phyloP scores from a whole-genome alignment of 2,888 invertebrate genomes.

The Liodrosophila aerea region DNA sequence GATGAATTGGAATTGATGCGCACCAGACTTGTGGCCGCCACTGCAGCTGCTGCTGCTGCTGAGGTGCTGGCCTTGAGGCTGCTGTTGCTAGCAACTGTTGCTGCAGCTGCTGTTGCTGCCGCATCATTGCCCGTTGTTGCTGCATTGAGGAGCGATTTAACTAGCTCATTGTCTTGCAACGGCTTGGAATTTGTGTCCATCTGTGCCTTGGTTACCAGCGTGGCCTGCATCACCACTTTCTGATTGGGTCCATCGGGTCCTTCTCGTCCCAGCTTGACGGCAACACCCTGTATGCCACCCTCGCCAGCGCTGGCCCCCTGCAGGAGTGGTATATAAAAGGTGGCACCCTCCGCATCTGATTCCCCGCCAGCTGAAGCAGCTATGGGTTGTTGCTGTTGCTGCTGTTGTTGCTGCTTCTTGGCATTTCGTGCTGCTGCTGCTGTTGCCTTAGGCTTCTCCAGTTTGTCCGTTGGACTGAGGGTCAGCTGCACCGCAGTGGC shows the following conservation, averaged over 20 bases:
- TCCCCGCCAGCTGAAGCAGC: constrained; percentile 64
- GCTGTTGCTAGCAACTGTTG: constrained; percentile 30
- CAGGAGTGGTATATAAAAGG: constrained; percentile 86
- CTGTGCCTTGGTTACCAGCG: constrained; percentile 86
- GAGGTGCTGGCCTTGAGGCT: constrained; percentile 60
- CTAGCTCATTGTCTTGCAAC: constrained; percentile 81
- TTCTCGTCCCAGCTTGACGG: constrained; percentile 86
- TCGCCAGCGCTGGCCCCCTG: constrained; percentile 82
- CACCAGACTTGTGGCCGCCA: constrained; percentile 56
- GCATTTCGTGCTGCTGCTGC: constrained; percentile 46
- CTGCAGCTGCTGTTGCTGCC: constrained; percentile 14
- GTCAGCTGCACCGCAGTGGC: constrained; percentile 81
- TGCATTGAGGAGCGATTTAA: constrained; percentile 80
- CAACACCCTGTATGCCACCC: constrained; percentile 85
- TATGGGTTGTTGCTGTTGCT: constrained; percentile 22
- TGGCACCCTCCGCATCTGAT: constrained; percentile 84
- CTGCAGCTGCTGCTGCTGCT: constrained; percentile 38
- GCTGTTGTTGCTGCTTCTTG: constrained; percentile 57
- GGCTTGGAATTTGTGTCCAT: constrained; percentile 82
- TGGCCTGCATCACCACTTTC: constrained; percentile 85
- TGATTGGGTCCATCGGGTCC: constrained; percentile 86
- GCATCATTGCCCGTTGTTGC: constrained; percentile 43
- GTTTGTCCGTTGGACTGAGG: constrained; percentile 82
- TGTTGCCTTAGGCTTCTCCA: constrained; percentile 75
- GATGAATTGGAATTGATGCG: constrained; percentile 82